Base-by-base conservation (phyloP, 2,888 invertebrate genomes). In the Drosophila recens region DNA sequence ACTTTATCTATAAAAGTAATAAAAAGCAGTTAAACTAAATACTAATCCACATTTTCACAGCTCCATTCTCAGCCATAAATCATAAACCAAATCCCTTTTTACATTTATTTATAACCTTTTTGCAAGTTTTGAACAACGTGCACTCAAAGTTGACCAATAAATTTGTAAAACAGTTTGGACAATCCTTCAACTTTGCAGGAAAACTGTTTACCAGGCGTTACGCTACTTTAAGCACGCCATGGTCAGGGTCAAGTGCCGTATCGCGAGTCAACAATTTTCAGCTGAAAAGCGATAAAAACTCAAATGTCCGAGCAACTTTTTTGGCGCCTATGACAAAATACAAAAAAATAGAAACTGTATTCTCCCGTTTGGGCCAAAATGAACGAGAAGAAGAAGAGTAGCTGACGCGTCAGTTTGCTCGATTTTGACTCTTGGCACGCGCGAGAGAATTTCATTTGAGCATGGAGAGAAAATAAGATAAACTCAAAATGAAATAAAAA, bases 391-490 rank as follows among this genome's bases (percentile, higher is more conserved):
- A 20, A 23, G 11, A 27, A 53, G 48, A 67, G 45, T 34, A 43
- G 62, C 71, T 72, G 71, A 72, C 66, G 67, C 67, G 42, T 61
- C 62, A 67, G 51, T 56, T 57, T 57, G 9, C 15, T 27, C 36
- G 36, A 36, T 64, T 64, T 38, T 56, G 53, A 54, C 67, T 27
- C 51, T 75, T 80, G 83, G 88, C 86, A 82, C 76, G 77, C 77
- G 89, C 77, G 48, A 63, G 58, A 68, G 75, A 72, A 72, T 57
- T 68, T 62, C 42, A 68, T 61, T 40, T 59, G 20, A 54, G 40
- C 13, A 11, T 43, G 57, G n/a, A 45, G 17, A 23, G 43, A 48
- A 36, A 27, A 61, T 43, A 53, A 49, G 45, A 53, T 59, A 51
- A 68, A 72, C 51, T 57, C 51, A 67, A 43, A 20, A 43, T 43